phyloP scores from a whole-genome alignment of 2,797 vertebrate genomes.

The Smutsia gigantea region DNA sequence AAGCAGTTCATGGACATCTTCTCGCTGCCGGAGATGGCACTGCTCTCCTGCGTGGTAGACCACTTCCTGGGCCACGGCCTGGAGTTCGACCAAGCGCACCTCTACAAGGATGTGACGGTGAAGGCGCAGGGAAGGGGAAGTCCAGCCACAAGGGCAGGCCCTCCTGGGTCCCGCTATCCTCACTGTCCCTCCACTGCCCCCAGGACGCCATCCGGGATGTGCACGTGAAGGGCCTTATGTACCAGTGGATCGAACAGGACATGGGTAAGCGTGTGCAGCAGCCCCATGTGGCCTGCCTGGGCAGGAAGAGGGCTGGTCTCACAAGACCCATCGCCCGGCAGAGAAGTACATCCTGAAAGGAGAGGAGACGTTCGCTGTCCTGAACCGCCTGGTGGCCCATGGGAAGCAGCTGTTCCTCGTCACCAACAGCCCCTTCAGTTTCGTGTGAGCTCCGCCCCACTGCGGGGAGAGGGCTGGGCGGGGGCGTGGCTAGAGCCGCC shows the following conservation, averaged over 20 bases:
- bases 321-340: constrained; percentile 50
- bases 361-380: constrained; percentile 88
- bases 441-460: constrained; percentile 86
- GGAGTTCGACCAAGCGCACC: constrained; percentile 90
- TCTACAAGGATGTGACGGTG: constrained; percentile 90
- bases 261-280: constrained; percentile 84
- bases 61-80: constrained; percentile 88
- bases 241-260: constrained; percentile 90
- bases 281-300: rapidly evolving
- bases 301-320: not conserved
- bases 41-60: constrained; percentile 90
- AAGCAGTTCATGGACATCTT: constrained; percentile 93
- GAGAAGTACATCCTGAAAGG: constrained; percentile 89
- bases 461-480: rapidly evolving
- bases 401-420: constrained; percentile 91
- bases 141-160: not conserved
- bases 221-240: constrained; percentile 91
- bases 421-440: constrained; percentile 91
- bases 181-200: not conserved
- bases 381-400: constrained; percentile 87
- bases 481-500: not conserved
- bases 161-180: not conserved
- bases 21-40: constrained; percentile 90
- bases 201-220: constrained; percentile 90
- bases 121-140: constrained; percentile 63